These are phyloP conservation scores for Drosophila emarginata DNA, from an alignment of 2,888 invertebrate species.

Conservation along the genomic window DNA sequence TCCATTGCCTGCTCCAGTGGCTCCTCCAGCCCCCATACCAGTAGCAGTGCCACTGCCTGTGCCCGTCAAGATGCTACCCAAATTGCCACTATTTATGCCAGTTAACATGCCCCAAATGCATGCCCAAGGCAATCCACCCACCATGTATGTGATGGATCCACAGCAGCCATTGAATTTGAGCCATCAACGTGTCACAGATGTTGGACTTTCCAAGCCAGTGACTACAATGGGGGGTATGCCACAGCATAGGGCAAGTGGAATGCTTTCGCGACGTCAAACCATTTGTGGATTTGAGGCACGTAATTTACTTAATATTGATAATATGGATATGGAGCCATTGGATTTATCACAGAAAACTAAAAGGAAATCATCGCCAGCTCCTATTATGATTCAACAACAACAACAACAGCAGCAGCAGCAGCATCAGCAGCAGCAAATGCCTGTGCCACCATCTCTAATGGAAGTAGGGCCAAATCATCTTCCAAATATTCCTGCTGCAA, in stretches of 20 bases:
- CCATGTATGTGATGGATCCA: conserved; percentile 45
- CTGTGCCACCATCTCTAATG: neutral
- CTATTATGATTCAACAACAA: conserved; percentile 3
- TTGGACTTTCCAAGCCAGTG: neutral
- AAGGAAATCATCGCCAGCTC: conserved; percentile 43
- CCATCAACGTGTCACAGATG: conserved; percentile 42
- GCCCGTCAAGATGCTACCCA: conserved; percentile 47
- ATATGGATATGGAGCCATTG: conserved; percentile 78
- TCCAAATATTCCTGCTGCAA: conserved; percentile 14
- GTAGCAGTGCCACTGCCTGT: conserved; percentile 8
- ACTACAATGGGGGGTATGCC: conserved; percentile 20
- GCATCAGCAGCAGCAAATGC: conserved; percentile 12
- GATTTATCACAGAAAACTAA: conserved; percentile 79
- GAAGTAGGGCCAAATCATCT: neutral
- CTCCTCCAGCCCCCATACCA: conserved; percentile 11
- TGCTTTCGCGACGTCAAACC: conserved; percentile 75
- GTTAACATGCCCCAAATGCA: conserved; percentile 6
- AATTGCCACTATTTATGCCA: conserved; percentile 66
- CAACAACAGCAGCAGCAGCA: conserved; percentile 15
- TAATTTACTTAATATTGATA: conserved; percentile 60
- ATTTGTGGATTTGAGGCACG: conserved; percentile 79
- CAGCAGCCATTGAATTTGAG: conserved; percentile 70
- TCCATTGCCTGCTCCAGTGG: conserved; percentile 5
- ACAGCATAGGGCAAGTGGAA: conserved; percentile 45
- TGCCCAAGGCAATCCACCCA: neutral